Evolutionary conservation across 1,140 invertebrate species (phyloP).

Genomic region (Papilio glaucus): DNA sequence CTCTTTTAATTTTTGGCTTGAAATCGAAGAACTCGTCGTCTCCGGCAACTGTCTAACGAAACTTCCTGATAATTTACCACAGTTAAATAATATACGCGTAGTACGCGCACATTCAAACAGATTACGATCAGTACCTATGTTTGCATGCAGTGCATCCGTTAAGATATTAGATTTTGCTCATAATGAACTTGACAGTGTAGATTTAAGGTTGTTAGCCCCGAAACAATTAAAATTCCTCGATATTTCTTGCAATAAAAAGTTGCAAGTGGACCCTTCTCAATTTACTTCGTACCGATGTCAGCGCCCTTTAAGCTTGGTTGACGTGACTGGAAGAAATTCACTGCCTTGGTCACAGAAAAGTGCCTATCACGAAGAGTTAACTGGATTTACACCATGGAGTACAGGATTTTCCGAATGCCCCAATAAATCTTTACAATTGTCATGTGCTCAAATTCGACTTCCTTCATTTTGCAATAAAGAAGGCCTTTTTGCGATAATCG

Average conservation of each 20-base stretch:
- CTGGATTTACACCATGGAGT: conserved; percentile 87
- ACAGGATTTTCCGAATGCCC: conserved; percentile 94
- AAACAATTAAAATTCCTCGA: conserved; percentile 93
- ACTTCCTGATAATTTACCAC: conserved; percentile 90
- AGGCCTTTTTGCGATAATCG: conserved; percentile 92
- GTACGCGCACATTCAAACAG: conserved; percentile 93
- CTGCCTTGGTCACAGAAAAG: conserved; percentile 86
- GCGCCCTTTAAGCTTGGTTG: conserved; percentile 91
- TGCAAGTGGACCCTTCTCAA: conserved; percentile 92
- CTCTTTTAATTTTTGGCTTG: conserved; percentile 89
- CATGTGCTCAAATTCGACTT: conserved; percentile 90
- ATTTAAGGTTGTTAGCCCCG: conserved; percentile 89
- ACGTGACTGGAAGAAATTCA: conserved; percentile 91
- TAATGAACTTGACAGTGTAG: conserved; percentile 91
- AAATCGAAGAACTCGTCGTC: conserved; percentile 91
- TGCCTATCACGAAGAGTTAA: conserved; percentile 83
- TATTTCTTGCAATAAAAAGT: conserved; percentile 91
- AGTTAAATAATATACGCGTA: conserved; percentile 88
- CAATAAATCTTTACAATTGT: conserved; percentile 88
- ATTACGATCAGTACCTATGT: conserved; percentile 88
- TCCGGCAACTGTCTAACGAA: conserved; percentile 92
- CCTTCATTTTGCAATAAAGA: conserved; percentile 91
- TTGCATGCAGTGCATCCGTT: conserved; percentile 88
- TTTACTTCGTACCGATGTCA: conserved; percentile 91
- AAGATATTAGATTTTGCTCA: conserved; percentile 93